Base-by-base conservation (phyloP, 2,888 invertebrate genomes). In the Tortrix viridana region DNA sequence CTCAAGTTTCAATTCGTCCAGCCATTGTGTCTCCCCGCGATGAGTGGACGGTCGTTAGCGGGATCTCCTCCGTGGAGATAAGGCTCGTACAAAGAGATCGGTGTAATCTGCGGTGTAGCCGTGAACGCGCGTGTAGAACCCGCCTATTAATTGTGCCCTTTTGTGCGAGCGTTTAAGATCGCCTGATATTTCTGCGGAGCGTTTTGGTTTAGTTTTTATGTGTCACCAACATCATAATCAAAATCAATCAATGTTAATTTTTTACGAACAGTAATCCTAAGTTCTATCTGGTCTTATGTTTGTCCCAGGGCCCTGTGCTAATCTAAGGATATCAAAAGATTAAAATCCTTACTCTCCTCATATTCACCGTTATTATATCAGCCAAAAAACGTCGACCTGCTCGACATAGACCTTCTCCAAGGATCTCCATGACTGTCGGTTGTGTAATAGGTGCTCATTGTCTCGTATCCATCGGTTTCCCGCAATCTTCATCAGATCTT, bases 11-110 rank as follows among this genome's bases (percentile, higher is more conserved):
- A 89, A 89, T 91, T 89, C 88, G 83, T 82, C 73, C 75, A 72
- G 65, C 85, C 82, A 89, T 91, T 90, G 89, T 89, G 88, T 82
- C 80, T 71, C 65, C 70, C 67, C 57, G 81, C 82, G 86, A 87
- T 84, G 90, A 90, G 91, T 89, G 89, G 89, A 86, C 77, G 85
- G 85, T 89, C 91, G 87, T 90, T 90, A 90, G 85, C 73, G 76
- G 80, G 78, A 82, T 83, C 81, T 80, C 82, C 76, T 75, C 74
- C 69, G 71, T 74, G 74, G 77, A 81, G 91, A 91, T 91, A 90
- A 89, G 87, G 77, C 80, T 74, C 74, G 78, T 84, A 90, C 88
- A 89, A 89, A 86, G 86, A 83, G 80, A 79, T 80, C 75, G 78
- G 38, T 81, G 89, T 90, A 79, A 67, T 62, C 61, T 59, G 59